phyloP scores from a whole-genome alignment of 2,113 vertebrate species.

The Pteronura brasiliensis region DNA sequence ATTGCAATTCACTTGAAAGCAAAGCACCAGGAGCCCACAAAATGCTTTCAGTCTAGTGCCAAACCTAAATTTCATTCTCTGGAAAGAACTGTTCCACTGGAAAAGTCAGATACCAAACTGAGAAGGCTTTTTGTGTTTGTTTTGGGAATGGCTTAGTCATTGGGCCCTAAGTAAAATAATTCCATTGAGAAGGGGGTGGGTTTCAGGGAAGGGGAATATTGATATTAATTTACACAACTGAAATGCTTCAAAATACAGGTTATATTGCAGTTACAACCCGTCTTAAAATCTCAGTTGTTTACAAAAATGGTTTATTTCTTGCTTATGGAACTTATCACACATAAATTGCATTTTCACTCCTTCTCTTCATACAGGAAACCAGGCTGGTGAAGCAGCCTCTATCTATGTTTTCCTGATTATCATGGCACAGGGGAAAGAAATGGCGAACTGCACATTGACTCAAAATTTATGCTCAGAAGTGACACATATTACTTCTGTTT shows the following conservation, averaged over 20 bases:
- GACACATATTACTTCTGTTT: background rate
- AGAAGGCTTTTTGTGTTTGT: background rate
- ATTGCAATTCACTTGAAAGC: constrained; percentile 44
- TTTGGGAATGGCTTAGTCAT: constrained; percentile 48
- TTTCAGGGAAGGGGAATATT: background rate
- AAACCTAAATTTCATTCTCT: constrained; percentile 50
- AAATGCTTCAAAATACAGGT: background rate
- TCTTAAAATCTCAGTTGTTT: background rate
- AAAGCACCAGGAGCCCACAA: constrained; percentile 56
- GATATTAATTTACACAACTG: background rate
- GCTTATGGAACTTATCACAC: background rate
- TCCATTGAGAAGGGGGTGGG: background rate
- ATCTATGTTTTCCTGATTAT: background rate
- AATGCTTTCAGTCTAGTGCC: constrained; percentile 36
- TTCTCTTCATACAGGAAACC: background rate
- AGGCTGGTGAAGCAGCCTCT: background rate
- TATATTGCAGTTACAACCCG: background rate
- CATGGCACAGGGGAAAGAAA: background rate
- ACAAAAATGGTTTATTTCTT: background rate
- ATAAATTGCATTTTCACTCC: background rate
- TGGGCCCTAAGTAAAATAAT: constrained; percentile 12
- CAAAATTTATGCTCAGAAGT: background rate
- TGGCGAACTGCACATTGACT: background rate
- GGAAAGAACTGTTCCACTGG: constrained; percentile 54
- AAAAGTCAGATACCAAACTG: constrained; percentile 50